Conservation (phyloP, 1,140 invertebrate species). For the Drosophila sturtevanti region DNA sequence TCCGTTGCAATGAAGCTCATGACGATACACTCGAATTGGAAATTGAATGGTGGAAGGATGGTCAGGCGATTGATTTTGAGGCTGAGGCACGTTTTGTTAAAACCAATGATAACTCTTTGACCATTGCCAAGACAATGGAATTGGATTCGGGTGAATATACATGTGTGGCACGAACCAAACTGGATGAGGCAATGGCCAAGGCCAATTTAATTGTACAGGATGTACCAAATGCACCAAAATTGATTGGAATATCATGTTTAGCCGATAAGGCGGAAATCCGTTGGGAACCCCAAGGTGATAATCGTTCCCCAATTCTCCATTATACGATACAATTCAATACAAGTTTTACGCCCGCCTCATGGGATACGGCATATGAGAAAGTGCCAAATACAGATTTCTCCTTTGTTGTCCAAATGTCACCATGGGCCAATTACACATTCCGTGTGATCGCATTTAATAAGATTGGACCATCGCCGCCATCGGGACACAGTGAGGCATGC, state of each 20-base stretch:
- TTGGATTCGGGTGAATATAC: slow-evolving; percentile 97
- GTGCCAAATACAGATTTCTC: slow-evolving; percentile 92
- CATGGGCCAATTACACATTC: slow-evolving; percentile 99
- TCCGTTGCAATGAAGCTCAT: slow-evolving; percentile 95
- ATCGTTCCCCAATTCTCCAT: slow-evolving; percentile 95
- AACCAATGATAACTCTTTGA: slow-evolving; percentile 95
- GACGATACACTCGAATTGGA: slow-evolving; percentile 91
- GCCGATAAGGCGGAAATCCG: slow-evolving; percentile 88
- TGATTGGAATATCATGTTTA: slow-evolving; percentile 88
- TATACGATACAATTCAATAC: slow-evolving; percentile 98
- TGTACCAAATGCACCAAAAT: slow-evolving; percentile 93
- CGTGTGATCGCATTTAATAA: slow-evolving; percentile 96
- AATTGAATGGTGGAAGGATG: slow-evolving; percentile 95
- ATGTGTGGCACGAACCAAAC: slow-evolving; percentile 95
- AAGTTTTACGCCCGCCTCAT: slow-evolving; percentile 95
- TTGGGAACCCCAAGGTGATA: slow-evolving; percentile 96
- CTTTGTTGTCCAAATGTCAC: slow-evolving; percentile 90
- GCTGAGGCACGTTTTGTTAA: slow-evolving; percentile 91
- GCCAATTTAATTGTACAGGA: slow-evolving; percentile 97
- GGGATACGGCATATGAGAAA: slow-evolving; percentile 90
- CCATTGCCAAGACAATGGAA: slow-evolving; percentile 96
- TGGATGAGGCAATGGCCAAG: slow-evolving; percentile 92
- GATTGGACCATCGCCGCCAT: slow-evolving; percentile 94
- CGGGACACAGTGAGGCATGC: slow-evolving; percentile 91
- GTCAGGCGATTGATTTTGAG: slow-evolving; percentile 93